Base-by-base conservation (phyloP, 1,140 invertebrate genomes). In the Sycophila sp. region DNA sequence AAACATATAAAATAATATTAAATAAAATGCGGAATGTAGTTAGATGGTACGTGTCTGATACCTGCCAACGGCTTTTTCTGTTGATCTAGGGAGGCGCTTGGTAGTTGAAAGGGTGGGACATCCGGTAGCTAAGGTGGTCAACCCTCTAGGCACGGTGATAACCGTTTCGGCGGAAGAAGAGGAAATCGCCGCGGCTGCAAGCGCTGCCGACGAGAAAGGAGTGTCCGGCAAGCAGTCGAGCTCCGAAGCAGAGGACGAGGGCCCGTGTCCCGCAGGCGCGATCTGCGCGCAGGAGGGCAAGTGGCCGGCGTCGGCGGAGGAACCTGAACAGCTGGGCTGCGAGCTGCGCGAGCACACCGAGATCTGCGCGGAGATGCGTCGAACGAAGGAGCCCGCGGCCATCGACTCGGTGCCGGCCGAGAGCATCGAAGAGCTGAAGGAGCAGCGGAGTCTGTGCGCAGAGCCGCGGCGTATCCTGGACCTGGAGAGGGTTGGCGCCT, bases 11-110 rank as follows among this genome's bases (percentile, higher is more conserved):
- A n/a, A n/a, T n/a, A n/a, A n/a, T n/a, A n/a, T n/a, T n/a, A n/a
- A n/a, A n/a, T n/a, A n/a, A n/a, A n/a, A n/a, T n/a, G n/a, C n/a
- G n/a, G n/a, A n/a, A n/a, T n/a, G n/a, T n/a, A n/a, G n/a, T n/a
- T n/a, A n/a, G n/a, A n/a, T n/a, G n/a, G n/a, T n/a, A n/a, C n/a
- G n/a, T 58, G 56, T 66, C 80, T 86, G 84, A 88, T 87, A 89
- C 90, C 90, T 91, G 91, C 90, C 91, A 89, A 91, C 90, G 91
- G 91, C 91, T 91, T 88, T 89, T 89, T 90, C 91, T 90, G 89
- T 89, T 90, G 87, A 66, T 71, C 86, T 87, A 89, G 91, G 91
- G 90, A 90, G 88, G 87, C 83, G 87, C 83, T 83, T 84, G 84
- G 84, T 85, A 83, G 86, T 86, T 87, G 88, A 85, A 85, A 87